These are phyloP conservation scores for Amblyopsis hoosieri DNA, from an alignment of 2,797 vertebrate species.

Conservation along the genomic window DNA sequence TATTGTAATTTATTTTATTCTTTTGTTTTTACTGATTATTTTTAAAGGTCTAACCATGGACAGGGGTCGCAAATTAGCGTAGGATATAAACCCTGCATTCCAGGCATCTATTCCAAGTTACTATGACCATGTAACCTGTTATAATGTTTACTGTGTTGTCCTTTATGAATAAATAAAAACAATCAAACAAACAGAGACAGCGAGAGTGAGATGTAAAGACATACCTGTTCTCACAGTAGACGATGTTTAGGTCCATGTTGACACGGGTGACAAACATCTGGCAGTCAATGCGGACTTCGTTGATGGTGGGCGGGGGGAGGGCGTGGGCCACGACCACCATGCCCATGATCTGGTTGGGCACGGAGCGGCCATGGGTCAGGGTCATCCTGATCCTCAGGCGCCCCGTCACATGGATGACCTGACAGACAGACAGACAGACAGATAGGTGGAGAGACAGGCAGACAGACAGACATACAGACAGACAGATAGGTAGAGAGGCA, in stretches of 20 bases:
- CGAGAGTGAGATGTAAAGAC: too few relatives aligned
- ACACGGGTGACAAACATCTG: conserved; percentile 99
- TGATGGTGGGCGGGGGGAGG: conserved; percentile 96
- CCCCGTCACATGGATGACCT: conserved; percentile 98
- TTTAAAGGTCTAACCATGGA: too few relatives aligned
- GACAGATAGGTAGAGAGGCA: conserved; percentile 2
- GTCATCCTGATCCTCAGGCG: conserved; percentile 93
- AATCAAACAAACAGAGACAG: too few relatives aligned
- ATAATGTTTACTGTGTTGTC: too few relatives aligned
- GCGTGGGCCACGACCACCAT: conserved; percentile 97
- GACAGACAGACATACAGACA: neutral
- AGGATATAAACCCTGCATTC: too few relatives aligned
- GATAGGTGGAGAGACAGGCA: neutral
- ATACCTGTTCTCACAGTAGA: conserved; percentile 99
- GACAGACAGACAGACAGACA: conserved; percentile 3
- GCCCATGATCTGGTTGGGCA: conserved; percentile 96
- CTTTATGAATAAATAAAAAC: too few relatives aligned
- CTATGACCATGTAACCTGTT: too few relatives aligned
- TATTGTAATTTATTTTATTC: too few relatives aligned
- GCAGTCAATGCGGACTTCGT: conserved; percentile 98
- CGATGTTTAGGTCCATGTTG: conserved; percentile 99
- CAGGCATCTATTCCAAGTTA: too few relatives aligned
- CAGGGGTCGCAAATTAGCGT: too few relatives aligned
- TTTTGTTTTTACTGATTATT: too few relatives aligned
- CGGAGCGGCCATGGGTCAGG: conserved; percentile 89